These are phyloP conservation scores for Apoderus coryli DNA, from an alignment of 2,888 invertebrate genomes.

Conservation along the genomic window DNA sequence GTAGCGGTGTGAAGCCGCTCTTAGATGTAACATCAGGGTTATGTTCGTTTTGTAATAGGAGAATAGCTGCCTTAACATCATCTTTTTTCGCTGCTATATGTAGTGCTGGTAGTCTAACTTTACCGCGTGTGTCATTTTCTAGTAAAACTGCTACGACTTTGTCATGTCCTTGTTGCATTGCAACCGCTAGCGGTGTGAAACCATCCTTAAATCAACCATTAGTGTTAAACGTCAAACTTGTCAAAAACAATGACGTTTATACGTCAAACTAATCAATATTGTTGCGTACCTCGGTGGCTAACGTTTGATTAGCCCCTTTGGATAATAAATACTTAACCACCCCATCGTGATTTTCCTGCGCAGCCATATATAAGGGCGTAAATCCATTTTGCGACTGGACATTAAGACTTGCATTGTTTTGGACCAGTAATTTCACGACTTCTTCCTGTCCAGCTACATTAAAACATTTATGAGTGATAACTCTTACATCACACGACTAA, in stretches of 20 bases:
- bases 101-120: constrained; percentile 87
- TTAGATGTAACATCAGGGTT: constrained; percentile 95
- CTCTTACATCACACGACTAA: not conserved
- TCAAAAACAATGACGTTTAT: no score
- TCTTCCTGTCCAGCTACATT: constrained; percentile 83
- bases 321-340: constrained; percentile 83
- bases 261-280: no score
- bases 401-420: constrained; percentile 87
- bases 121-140: constrained; percentile 93
- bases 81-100: constrained; percentile 99
- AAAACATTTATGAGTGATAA: constrained; percentile 10
- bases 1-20: constrained; percentile 95
- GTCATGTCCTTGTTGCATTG: constrained; percentile 98
- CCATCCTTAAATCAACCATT: constrained; percentile 57
- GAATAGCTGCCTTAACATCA: constrained; percentile 88
- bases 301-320: constrained; percentile 89
- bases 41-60: constrained; percentile 83
- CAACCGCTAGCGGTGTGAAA: constrained; percentile 95
- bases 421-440: constrained; percentile 81
- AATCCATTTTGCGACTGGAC: constrained; percentile 95
- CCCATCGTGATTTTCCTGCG: constrained; percentile 90
- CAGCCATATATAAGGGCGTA: constrained; percentile 97
- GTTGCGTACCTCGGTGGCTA: constrained; percentile 76
- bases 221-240: no score
- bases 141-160: constrained; percentile 90